Evolutionary conservation across 1,140 invertebrate genomes (phyloP).

Genomic region (Lordiphosa clarofinis): DNA sequence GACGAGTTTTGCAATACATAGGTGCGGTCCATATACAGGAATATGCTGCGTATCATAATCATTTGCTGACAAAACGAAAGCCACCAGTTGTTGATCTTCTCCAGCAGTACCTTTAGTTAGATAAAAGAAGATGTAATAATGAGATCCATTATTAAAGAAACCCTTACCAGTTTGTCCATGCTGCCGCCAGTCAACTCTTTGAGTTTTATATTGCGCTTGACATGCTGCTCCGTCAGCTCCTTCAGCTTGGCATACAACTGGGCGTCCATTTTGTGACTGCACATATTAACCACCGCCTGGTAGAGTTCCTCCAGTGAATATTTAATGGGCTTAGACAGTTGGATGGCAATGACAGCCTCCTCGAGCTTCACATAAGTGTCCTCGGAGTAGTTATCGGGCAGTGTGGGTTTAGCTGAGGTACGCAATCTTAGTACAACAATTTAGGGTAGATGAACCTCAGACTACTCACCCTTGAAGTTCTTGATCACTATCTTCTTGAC

Average conservation of each 20-base stretch:
- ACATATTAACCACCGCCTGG: constrained; percentile 98
- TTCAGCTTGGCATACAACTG: constrained; percentile 92
- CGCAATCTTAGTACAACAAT: constrained; percentile 57
- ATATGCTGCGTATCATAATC: constrained; percentile 99
- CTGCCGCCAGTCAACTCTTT: constrained; percentile 87
- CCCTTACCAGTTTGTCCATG: constrained; percentile 85
- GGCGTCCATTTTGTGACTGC: constrained; percentile 97
- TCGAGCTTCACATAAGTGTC: constrained; percentile 95
- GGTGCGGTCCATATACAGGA: constrained; percentile 97
- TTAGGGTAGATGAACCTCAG: not conserved
- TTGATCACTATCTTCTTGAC: constrained; percentile 97
- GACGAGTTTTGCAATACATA: constrained; percentile 97
- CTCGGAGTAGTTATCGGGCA: constrained; percentile 96
- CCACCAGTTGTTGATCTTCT: constrained; percentile 97
- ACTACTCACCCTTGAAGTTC: constrained; percentile 93
- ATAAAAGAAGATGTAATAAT: too few relatives aligned
- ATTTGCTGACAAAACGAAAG: constrained; percentile 97
- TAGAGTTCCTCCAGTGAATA: constrained; percentile 97
- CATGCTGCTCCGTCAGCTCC: constrained; percentile 92
- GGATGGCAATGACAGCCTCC: constrained; percentile 96
- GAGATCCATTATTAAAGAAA: too few relatives aligned
- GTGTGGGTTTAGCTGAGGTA: constrained; percentile 90
- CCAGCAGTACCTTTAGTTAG: constrained; percentile 90
- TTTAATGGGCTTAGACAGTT: constrained; percentile 93
- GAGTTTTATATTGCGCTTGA: constrained; percentile 93